phyloP scores from a whole-genome alignment of 2,888 invertebrate genomes.

The Ectropis crepuscularia region DNA sequence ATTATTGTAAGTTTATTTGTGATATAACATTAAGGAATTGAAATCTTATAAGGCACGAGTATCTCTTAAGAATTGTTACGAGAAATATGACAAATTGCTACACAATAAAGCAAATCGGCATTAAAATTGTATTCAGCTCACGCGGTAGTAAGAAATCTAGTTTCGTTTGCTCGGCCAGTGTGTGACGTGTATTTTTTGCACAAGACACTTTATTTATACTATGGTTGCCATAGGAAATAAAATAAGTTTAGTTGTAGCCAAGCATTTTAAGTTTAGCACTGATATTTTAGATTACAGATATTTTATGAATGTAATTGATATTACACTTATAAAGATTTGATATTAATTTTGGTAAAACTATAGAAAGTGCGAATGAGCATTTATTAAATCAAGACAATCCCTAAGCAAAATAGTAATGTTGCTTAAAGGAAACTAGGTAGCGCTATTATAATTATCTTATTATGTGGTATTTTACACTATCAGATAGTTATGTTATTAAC shows the following conservation, averaged over 20 bases:
- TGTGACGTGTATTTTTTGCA: slow-evolving; percentile 14
- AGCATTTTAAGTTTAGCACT: neutral
- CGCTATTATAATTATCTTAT: too few species aligned
- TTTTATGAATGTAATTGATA: too few species aligned
- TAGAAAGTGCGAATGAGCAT: too few species aligned
- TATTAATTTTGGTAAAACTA: too few species aligned
- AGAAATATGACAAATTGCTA: neutral
- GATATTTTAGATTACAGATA: neutral
- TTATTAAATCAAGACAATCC: too few species aligned
- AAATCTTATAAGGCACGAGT: slow-evolving; percentile 15
- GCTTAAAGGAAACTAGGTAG: too few species aligned
- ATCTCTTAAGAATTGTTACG: slow-evolving; percentile 8
- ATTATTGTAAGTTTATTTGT: slow-evolving; percentile 37
- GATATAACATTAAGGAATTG: slow-evolving; percentile 31
- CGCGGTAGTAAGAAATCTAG: neutral
- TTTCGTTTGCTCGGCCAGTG: slow-evolving; percentile 10
- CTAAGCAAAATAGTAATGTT: too few species aligned
- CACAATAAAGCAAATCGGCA: neutral
- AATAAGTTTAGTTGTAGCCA: slow-evolving; percentile 14
- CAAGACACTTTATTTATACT: slow-evolving; percentile 19
- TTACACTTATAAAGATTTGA: too few species aligned
- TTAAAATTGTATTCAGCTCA: too few species aligned
- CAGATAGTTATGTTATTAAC: too few species aligned
- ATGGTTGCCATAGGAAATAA: slow-evolving; percentile 29
- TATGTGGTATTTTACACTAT: too few species aligned